These are phyloP conservation scores for Cyanoliseus patagonus DNA, from an alignment of 2,113 vertebrate species.

Conservation along the genomic window DNA sequence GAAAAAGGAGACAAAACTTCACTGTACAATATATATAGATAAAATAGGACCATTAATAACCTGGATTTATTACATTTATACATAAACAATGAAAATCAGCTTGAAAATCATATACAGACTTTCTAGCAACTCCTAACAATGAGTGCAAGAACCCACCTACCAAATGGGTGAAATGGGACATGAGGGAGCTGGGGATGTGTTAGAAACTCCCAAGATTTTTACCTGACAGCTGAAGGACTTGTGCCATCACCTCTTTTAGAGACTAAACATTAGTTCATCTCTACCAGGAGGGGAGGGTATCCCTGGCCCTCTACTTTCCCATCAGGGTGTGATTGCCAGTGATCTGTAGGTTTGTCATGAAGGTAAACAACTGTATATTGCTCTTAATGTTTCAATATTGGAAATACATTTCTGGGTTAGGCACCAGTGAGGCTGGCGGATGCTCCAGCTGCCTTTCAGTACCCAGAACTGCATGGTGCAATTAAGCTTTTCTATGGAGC, in stretches of 20 bases:
- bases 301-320: background rate
- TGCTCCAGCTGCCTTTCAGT: slow-evolving; percentile 7
- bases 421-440: background rate
- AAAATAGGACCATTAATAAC: background rate
- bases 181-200: background rate
- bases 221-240: background rate
- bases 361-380: background rate
- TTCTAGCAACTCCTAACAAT: background rate
- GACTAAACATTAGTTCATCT: background rate
- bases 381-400: background rate
- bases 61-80: background rate
- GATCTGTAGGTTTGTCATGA: background rate
- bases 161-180: background rate
- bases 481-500: slow-evolving; percentile 9
- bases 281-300: background rate
- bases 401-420: background rate
- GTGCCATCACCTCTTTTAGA: background rate
- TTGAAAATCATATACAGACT: background rate
- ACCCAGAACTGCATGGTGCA: background rate
- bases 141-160: background rate
- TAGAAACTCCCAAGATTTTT: background rate
- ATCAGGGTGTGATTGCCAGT: background rate
- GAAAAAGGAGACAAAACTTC: background rate
- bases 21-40: background rate
- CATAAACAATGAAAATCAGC: background rate